Conservation (phyloP, 2,888 invertebrate species). For the Agrochola lychnidis region DNA sequence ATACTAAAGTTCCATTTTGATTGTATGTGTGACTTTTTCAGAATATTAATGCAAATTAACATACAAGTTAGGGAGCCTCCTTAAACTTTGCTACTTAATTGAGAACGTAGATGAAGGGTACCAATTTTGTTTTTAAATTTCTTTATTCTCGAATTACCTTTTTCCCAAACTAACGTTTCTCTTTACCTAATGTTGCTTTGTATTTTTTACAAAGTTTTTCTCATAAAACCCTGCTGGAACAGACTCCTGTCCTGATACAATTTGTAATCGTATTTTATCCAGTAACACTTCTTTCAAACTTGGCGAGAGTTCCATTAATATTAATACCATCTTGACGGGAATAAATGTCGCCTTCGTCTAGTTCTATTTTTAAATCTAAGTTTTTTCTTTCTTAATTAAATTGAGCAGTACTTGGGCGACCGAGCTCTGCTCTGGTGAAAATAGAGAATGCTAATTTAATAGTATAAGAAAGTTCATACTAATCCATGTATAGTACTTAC, state of each 20-base stretch:
- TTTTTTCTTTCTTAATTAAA: conserved; percentile 5
- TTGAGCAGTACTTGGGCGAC: not conserved
- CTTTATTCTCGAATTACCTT: no score
- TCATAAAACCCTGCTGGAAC: not conserved
- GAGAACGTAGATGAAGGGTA: not conserved
- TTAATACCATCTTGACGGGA: conserved; percentile 29
- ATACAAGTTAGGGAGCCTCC: no score
- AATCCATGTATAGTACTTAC: no score
- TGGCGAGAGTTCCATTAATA: conserved; percentile 33
- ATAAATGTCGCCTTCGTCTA: conserved; percentile 18
- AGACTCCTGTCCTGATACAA: conserved; percentile 5
- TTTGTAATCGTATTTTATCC: conserved; percentile 15
- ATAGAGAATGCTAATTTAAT: no score
- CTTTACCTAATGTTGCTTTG: not conserved
- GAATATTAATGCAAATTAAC: no score
- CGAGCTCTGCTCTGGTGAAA: no score
- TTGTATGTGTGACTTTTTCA: no score
- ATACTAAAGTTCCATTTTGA: no score
- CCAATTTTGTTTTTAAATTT: no score
- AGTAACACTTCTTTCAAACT: not conserved
- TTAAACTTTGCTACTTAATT: not conserved
- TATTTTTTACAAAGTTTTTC: not conserved
- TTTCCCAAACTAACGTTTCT: not conserved
- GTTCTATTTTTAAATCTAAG: conserved; percentile 23
- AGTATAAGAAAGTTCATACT: no score